Base-by-base conservation (phyloP, 2,797 vertebrate genomes). In the Rhadinocentrus ornatus region DNA sequence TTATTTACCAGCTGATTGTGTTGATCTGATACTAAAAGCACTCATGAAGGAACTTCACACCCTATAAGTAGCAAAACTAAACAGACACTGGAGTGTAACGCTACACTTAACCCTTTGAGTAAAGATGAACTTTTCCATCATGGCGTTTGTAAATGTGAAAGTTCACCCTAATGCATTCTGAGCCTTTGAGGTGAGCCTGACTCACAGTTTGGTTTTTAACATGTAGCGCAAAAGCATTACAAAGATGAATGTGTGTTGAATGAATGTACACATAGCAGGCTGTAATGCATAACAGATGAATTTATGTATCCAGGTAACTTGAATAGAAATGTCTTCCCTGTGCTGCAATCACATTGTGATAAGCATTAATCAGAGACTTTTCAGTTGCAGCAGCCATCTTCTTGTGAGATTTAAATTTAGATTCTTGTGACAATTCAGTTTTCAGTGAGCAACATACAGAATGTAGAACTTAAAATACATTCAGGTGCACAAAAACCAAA, bases 191-290 rank as follows among this genome's bases (percentile, higher is more conserved):
- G 13, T 46, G 46, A 62, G 57, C 58, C 35, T 55, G 32, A 1
- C 26, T 78, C 55, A 48, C 35, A n/a, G 31, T 32, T 71, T 60
- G 52, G 62, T 22, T 50, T 62, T 37, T 20, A 57, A 77, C 61
- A 44, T 52, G 13, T 54, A 44, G 32, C 56, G 71, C 79, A 79
- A 71, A 75, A 85, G 86, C 89, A 90, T 91, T 90, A 88, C 41
- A 24, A 63, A 62, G 69, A 66, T 35, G 50, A 59, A 46, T 26
- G 46, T 2, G 31, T 37, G 41, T 48, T 68, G 12, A 73, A 63
- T 80, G 53, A 80, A 83, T 82, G 76, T 80, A 67, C 44, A 29
- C 16, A 56, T 26, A 41, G 46, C 55, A 44, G 41, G 67, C 1
- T 77, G 50, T 44, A 63, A 52, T 68, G 70, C 69, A 37, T 6